A percentile compares a stretch with the other conserved stretches of the same genome.
These are phyloP conservation scores for Chauna torquata DNA, from an alignment of 2,113 vertebrate species.

Conservation along the genomic window DNA sequence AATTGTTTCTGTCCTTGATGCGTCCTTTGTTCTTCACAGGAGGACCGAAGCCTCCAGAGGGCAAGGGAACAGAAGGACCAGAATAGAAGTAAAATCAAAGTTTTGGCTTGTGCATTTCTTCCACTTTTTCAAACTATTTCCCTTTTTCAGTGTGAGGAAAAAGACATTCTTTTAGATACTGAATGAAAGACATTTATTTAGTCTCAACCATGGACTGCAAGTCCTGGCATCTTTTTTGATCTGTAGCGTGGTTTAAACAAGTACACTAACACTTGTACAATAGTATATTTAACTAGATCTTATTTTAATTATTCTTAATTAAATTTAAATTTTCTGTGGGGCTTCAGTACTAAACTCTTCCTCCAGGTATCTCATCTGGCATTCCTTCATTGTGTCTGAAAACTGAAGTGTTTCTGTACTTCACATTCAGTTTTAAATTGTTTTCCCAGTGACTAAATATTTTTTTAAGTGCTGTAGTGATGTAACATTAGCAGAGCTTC, in stretches of 20 bases:
- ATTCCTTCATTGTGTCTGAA: not conserved
- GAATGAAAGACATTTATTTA: not conserved
- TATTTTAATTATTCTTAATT: not conserved
- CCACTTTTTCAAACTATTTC: not conserved
- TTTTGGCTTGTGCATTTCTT: not conserved
- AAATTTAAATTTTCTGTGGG: accelerated
- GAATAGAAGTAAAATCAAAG: not conserved
- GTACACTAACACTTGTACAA: not conserved
- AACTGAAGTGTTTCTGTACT: not conserved
- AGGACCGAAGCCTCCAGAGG: not conserved
- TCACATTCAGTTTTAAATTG: not conserved
- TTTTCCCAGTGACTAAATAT: not conserved
- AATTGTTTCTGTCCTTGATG: not conserved
- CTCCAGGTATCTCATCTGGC: not conserved
- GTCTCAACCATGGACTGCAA: not conserved
- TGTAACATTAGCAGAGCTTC: not conserved
- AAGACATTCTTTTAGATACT: accelerated
- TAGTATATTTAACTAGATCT: not conserved
- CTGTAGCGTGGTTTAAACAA: not conserved
- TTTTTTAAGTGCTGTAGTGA: not conserved
- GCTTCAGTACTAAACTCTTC: not conserved
- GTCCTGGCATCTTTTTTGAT: not conserved
- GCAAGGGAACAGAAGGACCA: not conserved
- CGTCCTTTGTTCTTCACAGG: not conserved
- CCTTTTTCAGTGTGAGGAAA: not conserved